Base-by-base conservation (phyloP, 2,888 invertebrate species). In the Hypena proboscidalis region DNA sequence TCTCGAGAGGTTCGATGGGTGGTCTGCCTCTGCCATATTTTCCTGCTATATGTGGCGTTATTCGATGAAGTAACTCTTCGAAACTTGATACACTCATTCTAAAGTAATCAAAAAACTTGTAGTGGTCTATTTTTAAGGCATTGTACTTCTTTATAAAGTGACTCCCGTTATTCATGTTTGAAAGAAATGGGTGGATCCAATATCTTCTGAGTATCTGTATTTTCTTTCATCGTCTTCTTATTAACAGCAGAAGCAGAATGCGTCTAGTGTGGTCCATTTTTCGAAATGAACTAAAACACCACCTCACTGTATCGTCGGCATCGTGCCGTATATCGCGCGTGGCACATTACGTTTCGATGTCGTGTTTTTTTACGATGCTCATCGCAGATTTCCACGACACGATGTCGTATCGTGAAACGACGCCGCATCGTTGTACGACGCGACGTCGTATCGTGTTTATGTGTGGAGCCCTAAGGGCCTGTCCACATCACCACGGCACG, bases 1-100 rank as follows among this genome's bases (percentile, higher is more conserved):
- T 29, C 29, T 29, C 29, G 29, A 27, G 27, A 36, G 36, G 29
- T 37, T 37, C 37, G 11, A 37, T 19, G 14, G 37, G 30, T 37
- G 29, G 37, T 37, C 37, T 37, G 37, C 37, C 37, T 37, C 37
- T 37, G 37, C 37, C 21, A 37, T 37, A 37, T 29, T 37, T 37
- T 35, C 35, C 9, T 23, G 26, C 36, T 29, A 36, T 36, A 36
- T 36, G 36, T 36, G 36, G 26, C 27, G 36, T 27, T 36, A 36
- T 36, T 21, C 36, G 36, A 36, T 36, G 9, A 36, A 27, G 36
- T 36, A 36, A 36, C 36, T 36, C 36, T 36, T 36, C 36, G 27
- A 36, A 36, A 36, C 27, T 36, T 36, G 36, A 36, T 36, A 7
- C 36, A 36, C 29, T 36, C 27, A 36, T 36, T 36, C 36, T 20